A percentile compares a stretch with the other conserved stretches of the same genome.
phyloP scores from a whole-genome alignment of 2,797 vertebrate genomes.

The Sciurus carolinensis region DNA sequence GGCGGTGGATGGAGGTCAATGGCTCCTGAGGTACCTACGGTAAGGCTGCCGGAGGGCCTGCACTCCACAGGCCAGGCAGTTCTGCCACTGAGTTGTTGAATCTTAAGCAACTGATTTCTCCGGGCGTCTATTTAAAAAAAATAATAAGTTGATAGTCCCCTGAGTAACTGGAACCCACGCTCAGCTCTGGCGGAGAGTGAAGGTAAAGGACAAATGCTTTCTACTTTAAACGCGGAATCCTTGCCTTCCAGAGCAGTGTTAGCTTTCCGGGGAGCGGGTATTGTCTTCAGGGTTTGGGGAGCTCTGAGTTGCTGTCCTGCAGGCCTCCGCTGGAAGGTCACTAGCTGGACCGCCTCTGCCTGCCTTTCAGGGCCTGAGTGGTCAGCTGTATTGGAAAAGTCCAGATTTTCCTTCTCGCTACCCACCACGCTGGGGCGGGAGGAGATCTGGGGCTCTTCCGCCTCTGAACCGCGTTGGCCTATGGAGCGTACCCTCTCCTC shows the following conservation, averaged over 20 bases:
- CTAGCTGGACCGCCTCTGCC: background rate
- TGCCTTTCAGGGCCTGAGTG: background rate
- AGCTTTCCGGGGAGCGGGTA: background rate
- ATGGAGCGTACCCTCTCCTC: background rate
- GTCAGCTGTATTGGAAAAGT: background rate
- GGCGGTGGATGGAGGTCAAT: rapidly evolving
- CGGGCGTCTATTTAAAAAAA: background rate
- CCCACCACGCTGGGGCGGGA: background rate
- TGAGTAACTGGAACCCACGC: background rate
- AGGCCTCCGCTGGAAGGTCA: background rate
- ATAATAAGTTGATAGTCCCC: background rate
- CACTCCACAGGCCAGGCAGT: background rate
- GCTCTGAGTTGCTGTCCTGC: background rate
- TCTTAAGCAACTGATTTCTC: background rate
- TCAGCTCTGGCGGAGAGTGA: background rate
- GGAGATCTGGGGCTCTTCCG: background rate
- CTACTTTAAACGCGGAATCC: background rate
- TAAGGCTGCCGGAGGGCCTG: background rate
- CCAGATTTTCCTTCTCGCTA: background rate
- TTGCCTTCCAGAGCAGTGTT: background rate
- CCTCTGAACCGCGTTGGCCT: background rate
- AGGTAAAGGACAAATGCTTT: background rate
- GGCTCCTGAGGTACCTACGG: rapidly evolving
- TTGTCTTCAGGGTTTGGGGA: background rate
- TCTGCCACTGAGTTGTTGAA: background rate